These are phyloP conservation scores for Brachyopa scutellaris DNA, from an alignment of 2,888 invertebrate genomes.

Conservation along the genomic window DNA sequence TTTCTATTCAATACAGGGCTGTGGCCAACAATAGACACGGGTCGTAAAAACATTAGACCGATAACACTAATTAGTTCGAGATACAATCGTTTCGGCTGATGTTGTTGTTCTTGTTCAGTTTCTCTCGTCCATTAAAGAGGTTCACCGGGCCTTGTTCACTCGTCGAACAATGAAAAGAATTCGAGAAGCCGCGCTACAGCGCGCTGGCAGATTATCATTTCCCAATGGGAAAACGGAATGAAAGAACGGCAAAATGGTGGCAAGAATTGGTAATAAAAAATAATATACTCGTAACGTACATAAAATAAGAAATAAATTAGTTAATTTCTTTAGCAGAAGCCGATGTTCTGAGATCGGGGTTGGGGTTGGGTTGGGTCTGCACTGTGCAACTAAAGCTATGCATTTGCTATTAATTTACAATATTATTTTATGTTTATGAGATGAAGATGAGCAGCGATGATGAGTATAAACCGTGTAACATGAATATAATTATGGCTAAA, in stretches of 20 bases:
- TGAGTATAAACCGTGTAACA: too few relatives aligned
- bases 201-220: constrained; percentile 10
- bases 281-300: neutral
- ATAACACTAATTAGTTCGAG: constrained; percentile 63
- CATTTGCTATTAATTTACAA: constrained; percentile 12
- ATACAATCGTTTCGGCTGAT: constrained; percentile 32
- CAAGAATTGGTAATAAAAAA: constrained; percentile 25
- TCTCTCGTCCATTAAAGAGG: constrained; percentile 7
- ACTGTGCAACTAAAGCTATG: too few relatives aligned
- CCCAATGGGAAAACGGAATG: constrained; percentile 16
- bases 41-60: constrained; percentile 60
- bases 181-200: neutral
- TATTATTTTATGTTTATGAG: neutral
- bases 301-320: constrained; percentile 8
- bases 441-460: too few relatives aligned
- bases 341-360: too few relatives aligned
- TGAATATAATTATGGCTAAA: too few relatives aligned
- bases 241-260: constrained; percentile 42
- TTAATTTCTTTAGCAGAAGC: constrained; percentile 10
- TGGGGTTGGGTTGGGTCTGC: too few relatives aligned
- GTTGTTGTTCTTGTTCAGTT: neutral
- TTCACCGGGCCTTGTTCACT: constrained; percentile 4
- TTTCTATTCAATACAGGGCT: neutral
- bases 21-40: constrained; percentile 43
- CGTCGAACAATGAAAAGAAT: neutral